These are phyloP conservation scores for Pristionchus maxplancki DNA, from an alignment of 2,888 invertebrate genomes.

Conservation along the genomic window DNA sequence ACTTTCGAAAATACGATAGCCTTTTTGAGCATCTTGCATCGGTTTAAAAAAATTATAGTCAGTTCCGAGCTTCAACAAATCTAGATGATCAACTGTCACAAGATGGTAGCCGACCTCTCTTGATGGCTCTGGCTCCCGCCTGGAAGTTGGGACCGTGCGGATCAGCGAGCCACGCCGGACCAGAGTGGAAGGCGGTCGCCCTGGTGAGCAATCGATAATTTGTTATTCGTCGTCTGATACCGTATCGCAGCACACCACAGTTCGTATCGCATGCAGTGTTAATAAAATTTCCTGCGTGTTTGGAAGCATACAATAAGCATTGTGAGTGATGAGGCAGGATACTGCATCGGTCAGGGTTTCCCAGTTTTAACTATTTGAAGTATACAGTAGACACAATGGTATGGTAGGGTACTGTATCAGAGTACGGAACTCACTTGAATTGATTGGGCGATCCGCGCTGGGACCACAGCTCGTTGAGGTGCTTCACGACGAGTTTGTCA, in stretches of 20 bases:
- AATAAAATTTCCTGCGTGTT: too few species aligned
- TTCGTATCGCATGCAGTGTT: too few species aligned
- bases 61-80: conserved; percentile 58
- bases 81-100: not conserved
- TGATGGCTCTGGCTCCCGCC: conserved; percentile 84
- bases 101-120: conserved; percentile 60
- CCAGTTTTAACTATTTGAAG: too few species aligned
- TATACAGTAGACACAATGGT: too few species aligned
- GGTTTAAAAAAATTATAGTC: not conserved
- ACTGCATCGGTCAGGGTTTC: too few species aligned
- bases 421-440: too few species aligned
- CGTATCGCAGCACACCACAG: not conserved
- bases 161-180: conserved; percentile 94
- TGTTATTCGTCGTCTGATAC: not conserved
- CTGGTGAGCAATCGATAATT: not conserved
- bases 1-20: too few species aligned
- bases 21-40: too few species aligned
- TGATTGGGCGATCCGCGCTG: conserved; percentile 86
- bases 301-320: too few species aligned
- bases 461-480: conserved; percentile 87
- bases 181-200: conserved; percentile 83
- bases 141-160: conserved; percentile 92
- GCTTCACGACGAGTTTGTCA: conserved; percentile 84
- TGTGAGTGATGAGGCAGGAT: too few species aligned
- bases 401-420: too few species aligned